Evolutionary conservation across 2,113 vertebrate genomes (phyloP), one percentile per base, ranked within the genome.

Genomic region (Mirounga angustirostris): DNA sequence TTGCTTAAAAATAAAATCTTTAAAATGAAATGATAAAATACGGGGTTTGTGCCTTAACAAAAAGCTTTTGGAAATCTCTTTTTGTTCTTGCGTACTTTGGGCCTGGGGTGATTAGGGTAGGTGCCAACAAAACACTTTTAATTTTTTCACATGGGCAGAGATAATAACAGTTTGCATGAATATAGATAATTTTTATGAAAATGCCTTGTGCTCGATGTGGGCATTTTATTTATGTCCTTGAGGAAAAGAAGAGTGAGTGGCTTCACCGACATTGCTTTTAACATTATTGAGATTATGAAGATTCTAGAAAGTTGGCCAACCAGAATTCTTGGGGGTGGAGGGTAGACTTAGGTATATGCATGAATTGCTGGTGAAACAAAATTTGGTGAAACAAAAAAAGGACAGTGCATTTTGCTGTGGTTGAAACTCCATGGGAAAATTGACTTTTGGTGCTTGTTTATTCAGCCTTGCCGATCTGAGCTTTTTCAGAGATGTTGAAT

Each of bases 361-460:
- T 36, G 36, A 61, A 26, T 87, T 94, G 96, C 91, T 78, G 59
- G n/a, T 93, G 67, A 59, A n/a, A 54, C 30, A n/a, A n/a, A 40
- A 40, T 63, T 63, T 28, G 24, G 61, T 30, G 61, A 63, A 24
- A 73, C 36, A 40, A 46, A 46, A 79, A 54, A 79, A 54, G 8
- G 28, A 80, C 78, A 91, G 4, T 6, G 21, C 33, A 16, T 95
- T 96, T 95, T 67, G 56, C 58, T 91, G 56, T 82, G 67, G 82
- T 86, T 90, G 52, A 90, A 93, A 85, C 40, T 97, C 69, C 40
- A 10, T 80, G 71, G 59, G 59, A 95, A 84, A 65, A 52, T 92
- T 67, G 93, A 65, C 67, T 92, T 79, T 94, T 97, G 40, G 36
- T 92, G 43, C 36, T 94, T 92, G 74, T 89, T 92, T 94, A 80